Base-by-base conservation (phyloP, 2,113 vertebrate genomes). In the Hepsetus odoe region DNA sequence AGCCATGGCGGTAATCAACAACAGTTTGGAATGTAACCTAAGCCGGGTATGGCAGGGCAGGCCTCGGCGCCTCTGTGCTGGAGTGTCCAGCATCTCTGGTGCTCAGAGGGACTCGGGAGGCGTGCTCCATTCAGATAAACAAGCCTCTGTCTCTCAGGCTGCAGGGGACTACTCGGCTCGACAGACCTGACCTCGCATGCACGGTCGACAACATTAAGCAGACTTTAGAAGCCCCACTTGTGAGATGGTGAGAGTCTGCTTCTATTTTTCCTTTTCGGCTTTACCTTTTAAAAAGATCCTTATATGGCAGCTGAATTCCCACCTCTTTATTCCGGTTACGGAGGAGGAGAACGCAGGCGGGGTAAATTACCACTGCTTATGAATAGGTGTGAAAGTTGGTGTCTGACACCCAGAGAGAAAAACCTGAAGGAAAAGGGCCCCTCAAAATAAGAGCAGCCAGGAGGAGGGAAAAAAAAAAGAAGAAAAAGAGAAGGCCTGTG, bases 21-120 rank as follows among this genome's bases (percentile, higher is more conserved):
- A 92, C 90, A 93, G 90, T 92, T 90, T 90, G 90, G 85, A 86
- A 85, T 91, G 92, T 90, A 94, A 94, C 89, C 86, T 80, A 88
- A 93, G 89, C 86, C 82, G 86, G 53, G 80, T 87, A 88, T 80
- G 32, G 80, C 69, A 51, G 74, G 83, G 86, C 82, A 77, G 85
- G 80, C 81, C 70, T 81, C 84, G 87, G 89, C 82, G 86, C 90
- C 87, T 85, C 77, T 80, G 83, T 79, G 82, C 89, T 89, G 83
- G 83, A 86, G 86, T 77, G 86, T 88, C 88, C 90, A 89, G 88
- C 74, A 65, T 74, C 73, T 81, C 68, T 53, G 53, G 58, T 30
- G 46, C 76, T 33, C 20, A 33, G 51, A 62, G 76, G 70, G 38
- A 51, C 26, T 35, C 7, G 33, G 75, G 14, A 75, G 70, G 16